Percentiles rank a stretch among this genome's conserved stretches.
These are phyloP conservation scores for Alligator mississippiensis DNA, from an alignment of 2,113 vertebrate genomes.

Conservation along the genomic window DNA sequence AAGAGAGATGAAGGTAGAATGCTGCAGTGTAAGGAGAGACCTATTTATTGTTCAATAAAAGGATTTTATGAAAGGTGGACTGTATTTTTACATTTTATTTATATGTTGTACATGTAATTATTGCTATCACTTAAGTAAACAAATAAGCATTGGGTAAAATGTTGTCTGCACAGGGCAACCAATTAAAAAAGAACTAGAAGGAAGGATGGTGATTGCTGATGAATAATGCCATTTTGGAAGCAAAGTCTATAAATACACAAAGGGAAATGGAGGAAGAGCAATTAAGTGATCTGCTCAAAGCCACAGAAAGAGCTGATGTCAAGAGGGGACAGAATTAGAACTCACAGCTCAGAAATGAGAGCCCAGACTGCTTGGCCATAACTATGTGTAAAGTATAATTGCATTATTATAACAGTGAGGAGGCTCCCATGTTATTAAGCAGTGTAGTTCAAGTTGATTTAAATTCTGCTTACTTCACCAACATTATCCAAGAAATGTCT, in stretches of 20 bases:
- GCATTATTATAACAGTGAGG: rapidly evolving
- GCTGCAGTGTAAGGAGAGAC: rapidly evolving
- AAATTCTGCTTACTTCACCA: neutral
- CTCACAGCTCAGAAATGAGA: neutral
- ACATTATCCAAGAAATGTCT: neutral
- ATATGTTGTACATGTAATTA: neutral
- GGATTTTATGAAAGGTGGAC: neutral
- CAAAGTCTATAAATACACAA: neutral
- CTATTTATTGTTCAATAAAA: neutral
- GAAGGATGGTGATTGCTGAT: neutral
- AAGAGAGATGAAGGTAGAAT: neutral
- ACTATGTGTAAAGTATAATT: rapidly evolving
- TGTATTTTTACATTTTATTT: neutral
- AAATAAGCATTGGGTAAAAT: neutral
- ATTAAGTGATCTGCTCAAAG: neutral
- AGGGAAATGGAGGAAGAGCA: neutral
- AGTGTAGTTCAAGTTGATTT: neutral
- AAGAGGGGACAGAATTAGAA: neutral
- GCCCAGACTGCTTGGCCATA: neutral
- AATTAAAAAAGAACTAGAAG: neutral
- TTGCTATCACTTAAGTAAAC: neutral
- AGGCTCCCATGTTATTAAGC: neutral
- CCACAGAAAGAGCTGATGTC: neutral
- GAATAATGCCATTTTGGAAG: neutral
- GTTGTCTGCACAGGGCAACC: slow-evolving; percentile 16